Percentiles rank a stretch among this genome's conserved stretches.
Conservation (phyloP, 2,888 invertebrate genomes). For the Euplexia lucipara region DNA sequence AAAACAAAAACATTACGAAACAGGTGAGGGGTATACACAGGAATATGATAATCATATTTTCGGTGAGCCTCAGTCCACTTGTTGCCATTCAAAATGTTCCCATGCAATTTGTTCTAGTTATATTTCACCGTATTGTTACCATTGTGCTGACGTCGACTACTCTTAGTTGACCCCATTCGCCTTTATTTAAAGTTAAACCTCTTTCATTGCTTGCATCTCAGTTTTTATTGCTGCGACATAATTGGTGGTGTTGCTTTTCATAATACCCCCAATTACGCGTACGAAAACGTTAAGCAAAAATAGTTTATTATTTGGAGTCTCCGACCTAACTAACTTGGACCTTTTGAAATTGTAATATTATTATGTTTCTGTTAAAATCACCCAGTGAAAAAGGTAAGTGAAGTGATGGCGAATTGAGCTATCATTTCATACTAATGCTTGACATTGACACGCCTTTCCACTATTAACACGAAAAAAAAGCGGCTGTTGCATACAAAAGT, state of each 20-base stretch:
- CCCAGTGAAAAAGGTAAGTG: no score
- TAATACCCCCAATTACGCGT: slow-evolving; percentile 44
- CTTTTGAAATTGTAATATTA: no score
- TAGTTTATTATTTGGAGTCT: no score
- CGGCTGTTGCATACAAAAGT: no score
- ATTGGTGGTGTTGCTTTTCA: slow-evolving; percentile 47
- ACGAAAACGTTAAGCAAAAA: slow-evolving; percentile 22
- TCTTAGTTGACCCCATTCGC: slow-evolving; percentile 59
- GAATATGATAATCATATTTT: slow-evolving; percentile 83
- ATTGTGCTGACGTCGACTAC: slow-evolving; percentile 52
- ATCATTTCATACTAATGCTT: no score
- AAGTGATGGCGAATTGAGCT: no score
- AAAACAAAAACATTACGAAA: slow-evolving; percentile 79
- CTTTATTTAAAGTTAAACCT: slow-evolving; percentile 50
- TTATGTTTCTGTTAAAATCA: no score
- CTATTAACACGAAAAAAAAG: no score
- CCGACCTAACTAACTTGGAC: no score
- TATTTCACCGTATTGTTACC: slow-evolving; percentile 60
- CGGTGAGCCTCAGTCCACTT: slow-evolving; percentile 76
- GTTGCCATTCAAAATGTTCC: slow-evolving; percentile 72
- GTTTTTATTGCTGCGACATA: slow-evolving; percentile 48
- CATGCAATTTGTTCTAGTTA: slow-evolving; percentile 67
- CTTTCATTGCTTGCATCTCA: slow-evolving; percentile 51
- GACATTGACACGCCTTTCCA: no score
- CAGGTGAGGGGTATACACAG: slow-evolving; percentile 79